phyloP scores from a whole-genome alignment of 2,797 vertebrate species.

The Prionace glauca region DNA sequence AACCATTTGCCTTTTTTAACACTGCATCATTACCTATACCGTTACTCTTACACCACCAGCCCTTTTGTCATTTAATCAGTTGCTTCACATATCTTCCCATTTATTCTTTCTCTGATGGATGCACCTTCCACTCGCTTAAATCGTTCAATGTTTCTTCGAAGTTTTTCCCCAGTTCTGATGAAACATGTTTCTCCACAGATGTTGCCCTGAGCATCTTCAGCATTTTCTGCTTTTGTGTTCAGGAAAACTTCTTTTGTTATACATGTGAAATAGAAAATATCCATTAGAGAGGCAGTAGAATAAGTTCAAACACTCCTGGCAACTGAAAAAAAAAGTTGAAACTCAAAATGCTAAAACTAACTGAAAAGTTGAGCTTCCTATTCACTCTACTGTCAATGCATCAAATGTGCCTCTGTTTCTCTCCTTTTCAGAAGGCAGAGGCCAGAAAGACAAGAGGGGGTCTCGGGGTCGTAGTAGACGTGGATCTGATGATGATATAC shows the following conservation, averaged over 20 bases:
- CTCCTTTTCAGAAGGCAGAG: slow-evolving; percentile 55
- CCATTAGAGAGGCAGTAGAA: not conserved
- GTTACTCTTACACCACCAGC: no score
- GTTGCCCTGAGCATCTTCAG: not conserved
- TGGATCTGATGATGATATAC: slow-evolving; percentile 84
- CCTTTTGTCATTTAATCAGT: no score
- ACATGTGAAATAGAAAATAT: not conserved
- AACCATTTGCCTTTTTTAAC: no score
- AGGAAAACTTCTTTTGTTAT: not conserved
- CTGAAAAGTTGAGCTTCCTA: not conserved
- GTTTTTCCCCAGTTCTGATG: no score
- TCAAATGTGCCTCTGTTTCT: not conserved
- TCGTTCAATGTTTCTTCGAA: not conserved
- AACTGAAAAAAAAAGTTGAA: not conserved
- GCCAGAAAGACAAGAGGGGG: slow-evolving; percentile 78
- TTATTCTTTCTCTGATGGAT: no score
- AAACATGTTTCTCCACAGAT: not conserved
- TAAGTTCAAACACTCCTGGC: not conserved
- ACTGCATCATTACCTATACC: no score
- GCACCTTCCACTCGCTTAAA: not conserved
- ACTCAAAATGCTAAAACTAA: not conserved
- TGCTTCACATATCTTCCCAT: no score
- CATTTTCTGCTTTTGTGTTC: not conserved
- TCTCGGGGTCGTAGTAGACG: slow-evolving; percentile 77
- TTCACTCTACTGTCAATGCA: not conserved